These are phyloP conservation scores for Ophion costatus DNA, from an alignment of 2,888 invertebrate species.

Conservation along the genomic window DNA sequence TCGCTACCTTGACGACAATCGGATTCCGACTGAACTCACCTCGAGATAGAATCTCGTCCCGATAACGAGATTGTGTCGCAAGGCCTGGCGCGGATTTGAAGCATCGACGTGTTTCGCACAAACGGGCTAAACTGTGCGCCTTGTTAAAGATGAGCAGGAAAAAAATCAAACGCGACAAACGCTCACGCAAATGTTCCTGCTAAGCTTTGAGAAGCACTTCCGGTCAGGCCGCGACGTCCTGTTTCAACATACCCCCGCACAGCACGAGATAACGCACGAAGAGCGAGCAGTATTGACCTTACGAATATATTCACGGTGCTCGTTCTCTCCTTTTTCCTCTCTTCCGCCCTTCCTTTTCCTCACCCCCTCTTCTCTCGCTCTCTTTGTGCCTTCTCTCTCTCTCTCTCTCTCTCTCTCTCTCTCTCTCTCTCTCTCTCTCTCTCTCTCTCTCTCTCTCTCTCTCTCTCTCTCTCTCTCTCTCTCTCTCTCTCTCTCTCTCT, in stretches of 20 bases:
- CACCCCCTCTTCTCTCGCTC: not conserved
- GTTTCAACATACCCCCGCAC: constrained; percentile 44
- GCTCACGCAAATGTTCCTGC: constrained; percentile 30
- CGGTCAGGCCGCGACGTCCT: constrained; percentile 60
- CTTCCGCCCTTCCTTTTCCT: not conserved
- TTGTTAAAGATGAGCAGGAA: not conserved
- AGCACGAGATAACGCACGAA: constrained; percentile 41
- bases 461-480: not conserved
- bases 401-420: constrained; percentile 4
- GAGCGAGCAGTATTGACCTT: constrained; percentile 46
- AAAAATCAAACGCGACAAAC: not conserved
- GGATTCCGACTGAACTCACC: not conserved
- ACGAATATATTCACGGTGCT: constrained; percentile 29
- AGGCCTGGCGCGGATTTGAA: not conserved
- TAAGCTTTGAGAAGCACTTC: constrained; percentile 52
- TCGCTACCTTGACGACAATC: not conserved
- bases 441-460: too few species aligned
- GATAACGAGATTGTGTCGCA: not conserved
- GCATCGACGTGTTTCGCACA: not conserved
- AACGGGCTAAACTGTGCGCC: not conserved
- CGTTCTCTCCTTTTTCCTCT: constrained; percentile 7
- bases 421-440: constrained; percentile 1
- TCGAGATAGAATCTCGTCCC: not conserved
- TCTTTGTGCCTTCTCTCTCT: not conserved
- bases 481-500: not conserved